Evolutionary conservation across 2,797 vertebrate species (phyloP).

Genomic region (Oryzias sinensis): DNA sequence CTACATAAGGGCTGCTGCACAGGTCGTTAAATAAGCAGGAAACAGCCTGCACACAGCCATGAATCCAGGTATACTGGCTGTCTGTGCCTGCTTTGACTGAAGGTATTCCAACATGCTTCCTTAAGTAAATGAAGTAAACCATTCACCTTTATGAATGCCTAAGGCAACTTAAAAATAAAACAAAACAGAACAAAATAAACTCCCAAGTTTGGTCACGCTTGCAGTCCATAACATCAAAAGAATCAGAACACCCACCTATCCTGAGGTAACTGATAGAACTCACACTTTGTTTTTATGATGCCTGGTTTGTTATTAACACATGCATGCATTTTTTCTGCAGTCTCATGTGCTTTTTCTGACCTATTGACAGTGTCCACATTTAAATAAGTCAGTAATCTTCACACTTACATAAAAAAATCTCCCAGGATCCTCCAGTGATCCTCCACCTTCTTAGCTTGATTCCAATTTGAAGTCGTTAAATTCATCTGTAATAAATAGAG

Average conservation of each 20-base stretch:
- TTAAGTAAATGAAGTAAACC: slow-evolving; percentile 31
- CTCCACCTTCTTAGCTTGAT: no score
- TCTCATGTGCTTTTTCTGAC: not conserved
- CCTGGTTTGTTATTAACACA: not conserved
- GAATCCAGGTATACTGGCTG: slow-evolving; percentile 11
- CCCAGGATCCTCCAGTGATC: not conserved
- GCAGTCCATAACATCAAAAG: slow-evolving; percentile 10
- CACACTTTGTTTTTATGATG: not conserved
- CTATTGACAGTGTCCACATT: not conserved
- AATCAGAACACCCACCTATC: slow-evolving; percentile 13
- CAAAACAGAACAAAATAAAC: no score
- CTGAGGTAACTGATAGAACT: slow-evolving; percentile 21
- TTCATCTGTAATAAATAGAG: not conserved
- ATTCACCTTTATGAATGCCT: slow-evolving; percentile 29
- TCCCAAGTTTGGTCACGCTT: slow-evolving; percentile 54
- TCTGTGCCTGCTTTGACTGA: slow-evolving; percentile 23
- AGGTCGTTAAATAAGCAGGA: slow-evolving; percentile 9
- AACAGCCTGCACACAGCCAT: slow-evolving; percentile 3
- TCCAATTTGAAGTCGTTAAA: not conserved
- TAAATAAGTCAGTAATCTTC: not conserved
- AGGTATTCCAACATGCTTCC: slow-evolving; percentile 11
- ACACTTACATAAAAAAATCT: not conserved
- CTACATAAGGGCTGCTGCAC: not conserved
- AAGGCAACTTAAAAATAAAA: slow-evolving; percentile 19
- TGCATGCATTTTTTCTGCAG: not conserved